phyloP scores from a whole-genome alignment of 2,888 invertebrate species.

The Monochamus alternatus region DNA sequence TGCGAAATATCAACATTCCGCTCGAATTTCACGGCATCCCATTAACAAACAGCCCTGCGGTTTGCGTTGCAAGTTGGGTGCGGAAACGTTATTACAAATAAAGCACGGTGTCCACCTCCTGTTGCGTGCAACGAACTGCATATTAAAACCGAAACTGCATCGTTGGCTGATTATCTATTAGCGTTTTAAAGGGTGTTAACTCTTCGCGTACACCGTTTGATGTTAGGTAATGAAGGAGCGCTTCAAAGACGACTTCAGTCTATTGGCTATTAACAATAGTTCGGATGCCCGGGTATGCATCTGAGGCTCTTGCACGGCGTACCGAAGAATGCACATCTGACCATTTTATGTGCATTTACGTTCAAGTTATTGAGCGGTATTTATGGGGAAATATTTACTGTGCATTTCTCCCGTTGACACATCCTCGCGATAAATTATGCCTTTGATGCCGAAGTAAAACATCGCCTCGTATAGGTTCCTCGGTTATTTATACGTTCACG shows the following conservation, averaged over 20 bases:
- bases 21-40: not conserved
- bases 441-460: constrained; percentile 38
- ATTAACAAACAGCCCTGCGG: not conserved
- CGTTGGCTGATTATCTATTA: constrained; percentile 33
- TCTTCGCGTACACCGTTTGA: constrained; percentile 25
- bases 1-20: not conserved
- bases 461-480: constrained; percentile 21
- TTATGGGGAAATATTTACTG: constrained; percentile 39
- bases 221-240: constrained; percentile 37
- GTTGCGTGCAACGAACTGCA: constrained; percentile 20
- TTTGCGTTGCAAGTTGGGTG: not conserved
- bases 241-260: constrained; percentile 29
- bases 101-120: constrained; percentile 6
- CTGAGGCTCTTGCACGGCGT: constrained; percentile 33
- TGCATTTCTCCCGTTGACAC: constrained; percentile 31
- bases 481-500: constrained; percentile 23
- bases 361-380: constrained; percentile 37
- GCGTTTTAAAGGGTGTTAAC: constrained; percentile 37
- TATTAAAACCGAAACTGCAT: constrained; percentile 21
- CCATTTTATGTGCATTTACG: constrained; percentile 40
- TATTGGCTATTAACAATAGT: constrained; percentile 36
- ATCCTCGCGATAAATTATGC: constrained; percentile 31
- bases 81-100: constrained; percentile 2
- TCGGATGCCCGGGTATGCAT: constrained; percentile 33
- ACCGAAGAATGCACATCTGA: constrained; percentile 39